Conservation (phyloP, 2,113 vertebrate species). For the Campylomormyrus numenius region DNA sequence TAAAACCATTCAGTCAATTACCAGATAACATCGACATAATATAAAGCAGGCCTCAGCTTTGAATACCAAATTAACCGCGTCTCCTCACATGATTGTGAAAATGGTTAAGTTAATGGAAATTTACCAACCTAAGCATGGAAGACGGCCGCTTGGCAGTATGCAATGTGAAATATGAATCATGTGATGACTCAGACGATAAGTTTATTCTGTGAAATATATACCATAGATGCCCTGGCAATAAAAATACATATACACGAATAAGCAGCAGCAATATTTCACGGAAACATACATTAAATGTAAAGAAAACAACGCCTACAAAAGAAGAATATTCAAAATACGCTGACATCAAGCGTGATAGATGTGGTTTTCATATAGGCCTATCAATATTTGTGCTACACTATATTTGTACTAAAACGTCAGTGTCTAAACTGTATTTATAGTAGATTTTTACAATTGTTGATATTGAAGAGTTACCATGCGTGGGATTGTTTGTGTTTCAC, state of each 20-base stretch:
- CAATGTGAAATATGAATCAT: not conserved
- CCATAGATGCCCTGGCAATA: not conserved
- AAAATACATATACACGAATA: not conserved
- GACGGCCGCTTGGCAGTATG: not conserved
- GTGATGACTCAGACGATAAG: not conserved
- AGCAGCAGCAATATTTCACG: not conserved
- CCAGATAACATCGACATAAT: slow-evolving; percentile 34
- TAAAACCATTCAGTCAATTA: slow-evolving; percentile 33
- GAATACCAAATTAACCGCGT: not conserved
- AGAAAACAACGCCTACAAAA: not conserved
- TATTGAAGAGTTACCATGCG: not conserved
- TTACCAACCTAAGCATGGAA: not conserved
- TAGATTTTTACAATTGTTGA: not conserved
- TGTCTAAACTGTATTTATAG: not conserved
- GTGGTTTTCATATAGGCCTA: not conserved
- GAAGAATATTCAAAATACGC: not conserved
- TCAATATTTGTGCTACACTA: not conserved
- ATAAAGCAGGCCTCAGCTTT: not conserved
- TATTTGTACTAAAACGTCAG: not conserved
- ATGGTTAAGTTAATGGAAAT: not conserved
- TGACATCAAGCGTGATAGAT: not conserved
- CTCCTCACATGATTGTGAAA: not conserved
- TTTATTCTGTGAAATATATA: not conserved
- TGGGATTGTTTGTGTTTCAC: not conserved
- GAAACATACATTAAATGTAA: not conserved